A percentile compares a stretch with the other conserved stretches of the same genome.
phyloP scores from a whole-genome alignment of 2,797 vertebrate species.

The Pseudochirops cupreus region DNA sequence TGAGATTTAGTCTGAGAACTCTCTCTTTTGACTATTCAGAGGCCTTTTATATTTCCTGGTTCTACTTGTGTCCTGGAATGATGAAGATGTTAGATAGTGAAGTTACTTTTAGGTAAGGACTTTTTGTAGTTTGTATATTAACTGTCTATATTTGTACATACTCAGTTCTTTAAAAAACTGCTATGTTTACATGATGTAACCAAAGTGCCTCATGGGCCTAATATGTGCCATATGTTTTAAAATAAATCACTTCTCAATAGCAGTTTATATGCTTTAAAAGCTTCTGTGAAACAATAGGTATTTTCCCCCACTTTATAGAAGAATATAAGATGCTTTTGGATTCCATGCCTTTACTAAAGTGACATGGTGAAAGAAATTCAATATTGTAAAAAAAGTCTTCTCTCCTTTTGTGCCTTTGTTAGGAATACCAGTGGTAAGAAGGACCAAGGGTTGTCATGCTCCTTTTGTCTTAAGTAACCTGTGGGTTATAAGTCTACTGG shows the following conservation, averaged over 20 bases:
- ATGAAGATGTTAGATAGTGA: background rate
- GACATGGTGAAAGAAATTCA: background rate
- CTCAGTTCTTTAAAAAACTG: background rate
- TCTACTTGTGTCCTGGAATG: background rate
- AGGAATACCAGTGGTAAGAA: background rate
- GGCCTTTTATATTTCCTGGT: background rate
- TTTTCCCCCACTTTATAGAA: background rate
- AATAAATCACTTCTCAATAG: background rate
- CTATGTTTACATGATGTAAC: background rate
- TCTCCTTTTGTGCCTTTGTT: background rate
- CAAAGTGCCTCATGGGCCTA: background rate
- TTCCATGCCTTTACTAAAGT: background rate
- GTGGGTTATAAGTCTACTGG: background rate
- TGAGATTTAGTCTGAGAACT: background rate
- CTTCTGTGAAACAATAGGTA: background rate
- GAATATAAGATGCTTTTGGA: background rate
- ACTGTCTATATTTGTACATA: background rate
- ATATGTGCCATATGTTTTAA: background rate
- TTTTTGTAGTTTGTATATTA: background rate
- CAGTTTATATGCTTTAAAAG: background rate
- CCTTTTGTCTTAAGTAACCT: background rate
- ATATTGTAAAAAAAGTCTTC: background rate
- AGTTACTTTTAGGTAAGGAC: background rate
- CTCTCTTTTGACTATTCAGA: background rate
- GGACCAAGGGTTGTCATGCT: background rate